Conservation (phyloP, 37 sponge, comb jelly and placozoan species). For the Spongilla lacustris region DNA sequence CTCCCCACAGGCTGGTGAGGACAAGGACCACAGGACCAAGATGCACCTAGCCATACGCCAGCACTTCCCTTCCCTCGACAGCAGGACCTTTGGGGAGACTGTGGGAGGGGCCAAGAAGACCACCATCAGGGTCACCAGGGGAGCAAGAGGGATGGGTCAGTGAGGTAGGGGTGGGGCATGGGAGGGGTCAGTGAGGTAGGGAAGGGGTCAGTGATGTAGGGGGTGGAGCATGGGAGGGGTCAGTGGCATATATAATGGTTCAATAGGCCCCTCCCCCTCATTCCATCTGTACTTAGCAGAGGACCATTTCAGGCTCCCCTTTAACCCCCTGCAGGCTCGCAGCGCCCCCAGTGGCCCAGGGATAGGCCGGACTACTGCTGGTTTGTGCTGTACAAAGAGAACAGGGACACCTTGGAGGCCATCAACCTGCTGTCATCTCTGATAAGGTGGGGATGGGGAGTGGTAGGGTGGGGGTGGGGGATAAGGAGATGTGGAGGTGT, state of each 20-base stretch:
- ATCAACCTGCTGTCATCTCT: conserved; percentile 53
- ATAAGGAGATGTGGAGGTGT: too few relatives aligned
- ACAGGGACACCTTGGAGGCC: conserved; percentile 87
- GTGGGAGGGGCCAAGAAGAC: conserved; percentile 31
- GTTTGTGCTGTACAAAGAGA: conserved; percentile 93
- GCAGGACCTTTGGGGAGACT: conserved; percentile 50
- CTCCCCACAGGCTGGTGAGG: conserved; percentile 6
- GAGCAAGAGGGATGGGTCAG: neutral
- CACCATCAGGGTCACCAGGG: conserved; percentile 13
- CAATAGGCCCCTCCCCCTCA: too few relatives aligned
- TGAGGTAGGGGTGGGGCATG: neutral
- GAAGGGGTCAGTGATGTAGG: neutral
- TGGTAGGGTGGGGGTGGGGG: conserved; percentile 20
- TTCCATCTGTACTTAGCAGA: too few relatives aligned
- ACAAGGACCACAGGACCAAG: conserved; percentile 59
- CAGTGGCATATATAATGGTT: too few relatives aligned
- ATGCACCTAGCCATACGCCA: conserved; percentile 63
- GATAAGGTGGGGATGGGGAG: conserved; percentile 42
- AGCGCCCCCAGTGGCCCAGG: conserved; percentile 58
- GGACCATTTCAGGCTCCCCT: too few relatives aligned
- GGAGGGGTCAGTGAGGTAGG: neutral
- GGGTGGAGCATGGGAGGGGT: too few relatives aligned
- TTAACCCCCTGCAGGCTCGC: neutral
- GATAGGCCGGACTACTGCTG: conserved; percentile 63
- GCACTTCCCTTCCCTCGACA: conserved; percentile 61